Percentiles rank a stretch among this genome's conserved stretches.
Conservation (phyloP, 2,797 vertebrate species). For the Lepus townsendii region DNA sequence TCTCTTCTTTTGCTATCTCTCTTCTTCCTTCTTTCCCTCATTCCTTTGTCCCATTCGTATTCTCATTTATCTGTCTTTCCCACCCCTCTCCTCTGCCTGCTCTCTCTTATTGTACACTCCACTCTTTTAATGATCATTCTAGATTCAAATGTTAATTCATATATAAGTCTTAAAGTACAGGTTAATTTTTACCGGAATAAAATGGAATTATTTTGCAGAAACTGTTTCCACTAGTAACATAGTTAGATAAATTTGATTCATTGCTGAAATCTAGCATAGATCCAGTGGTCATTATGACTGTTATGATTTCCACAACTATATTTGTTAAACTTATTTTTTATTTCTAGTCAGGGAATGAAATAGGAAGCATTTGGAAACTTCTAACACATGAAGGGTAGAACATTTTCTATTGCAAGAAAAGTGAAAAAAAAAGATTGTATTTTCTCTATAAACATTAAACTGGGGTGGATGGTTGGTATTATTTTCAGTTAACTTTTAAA, state of each 20-base stretch:
- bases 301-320: background rate
- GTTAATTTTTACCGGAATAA: conserved; percentile 29
- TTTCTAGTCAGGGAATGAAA: background rate
- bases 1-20: background rate
- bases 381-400: background rate
- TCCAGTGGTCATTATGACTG: background rate
- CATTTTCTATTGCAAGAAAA: background rate
- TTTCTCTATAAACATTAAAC: conserved; percentile 42
- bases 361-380: background rate
- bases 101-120: background rate
- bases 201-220: background rate
- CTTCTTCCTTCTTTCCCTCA: no score
- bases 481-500: conserved; percentile 32
- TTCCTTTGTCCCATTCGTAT: background rate
- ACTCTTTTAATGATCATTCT: background rate
- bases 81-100: background rate
- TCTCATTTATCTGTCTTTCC: no score
- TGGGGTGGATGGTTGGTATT: background rate
- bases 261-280: background rate
- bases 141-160: background rate
- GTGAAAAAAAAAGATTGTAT: background rate
- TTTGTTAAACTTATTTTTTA: conserved; percentile 38
- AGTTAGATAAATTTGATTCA: background rate
- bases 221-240: background rate
- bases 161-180: background rate